Percentiles rank a stretch among this genome's conserved stretches.
Conservation (phyloP, 2,888 invertebrate genomes). For the Drosophila picticornis region DNA sequence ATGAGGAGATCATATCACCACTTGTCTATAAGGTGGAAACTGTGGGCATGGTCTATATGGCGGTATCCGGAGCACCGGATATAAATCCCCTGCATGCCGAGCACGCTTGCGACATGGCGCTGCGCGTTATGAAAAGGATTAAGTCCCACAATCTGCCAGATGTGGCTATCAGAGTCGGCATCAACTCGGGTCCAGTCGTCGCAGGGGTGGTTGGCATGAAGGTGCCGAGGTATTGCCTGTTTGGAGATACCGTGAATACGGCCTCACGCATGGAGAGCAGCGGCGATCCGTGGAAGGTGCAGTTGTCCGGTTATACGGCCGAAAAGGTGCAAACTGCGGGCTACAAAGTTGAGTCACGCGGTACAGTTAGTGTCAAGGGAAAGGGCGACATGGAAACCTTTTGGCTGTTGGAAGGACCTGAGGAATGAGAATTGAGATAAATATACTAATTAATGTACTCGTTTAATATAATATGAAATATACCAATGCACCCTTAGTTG, state of each 20-base stretch:
- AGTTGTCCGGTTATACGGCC: conserved; percentile 91
- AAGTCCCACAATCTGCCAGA: conserved; percentile 88
- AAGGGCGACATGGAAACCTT: conserved; percentile 95
- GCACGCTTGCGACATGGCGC: conserved; percentile 91
- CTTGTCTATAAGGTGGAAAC: conserved; percentile 97
- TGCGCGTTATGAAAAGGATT: conserved; percentile 90
- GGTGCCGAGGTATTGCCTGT: conserved; percentile 94
- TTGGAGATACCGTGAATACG: conserved; percentile 96
- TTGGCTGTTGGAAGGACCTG: conserved; percentile 89
- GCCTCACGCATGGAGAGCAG: conserved; percentile 95
- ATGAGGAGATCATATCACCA: conserved; percentile 92
- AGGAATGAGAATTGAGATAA: conserved; percentile 17
- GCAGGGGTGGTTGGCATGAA: conserved; percentile 95
- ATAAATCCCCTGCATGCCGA: conserved; percentile 90
- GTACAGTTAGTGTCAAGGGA: conserved; percentile 92
- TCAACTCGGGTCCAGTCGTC: conserved; percentile 95
- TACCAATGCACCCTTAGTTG: neutral
- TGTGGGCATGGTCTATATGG: conserved; percentile 96
- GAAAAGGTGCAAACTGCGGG: conserved; percentile 88
- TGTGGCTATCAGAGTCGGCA: conserved; percentile 88
- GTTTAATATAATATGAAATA: neutral
- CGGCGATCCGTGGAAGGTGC: conserved; percentile 89
- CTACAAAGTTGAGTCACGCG: conserved; percentile 90
- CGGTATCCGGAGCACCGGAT: conserved; percentile 95
- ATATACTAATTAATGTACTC: neutral